Conservation (phyloP, 2,888 invertebrate genomes). For the Rotaria sp. region DNA sequence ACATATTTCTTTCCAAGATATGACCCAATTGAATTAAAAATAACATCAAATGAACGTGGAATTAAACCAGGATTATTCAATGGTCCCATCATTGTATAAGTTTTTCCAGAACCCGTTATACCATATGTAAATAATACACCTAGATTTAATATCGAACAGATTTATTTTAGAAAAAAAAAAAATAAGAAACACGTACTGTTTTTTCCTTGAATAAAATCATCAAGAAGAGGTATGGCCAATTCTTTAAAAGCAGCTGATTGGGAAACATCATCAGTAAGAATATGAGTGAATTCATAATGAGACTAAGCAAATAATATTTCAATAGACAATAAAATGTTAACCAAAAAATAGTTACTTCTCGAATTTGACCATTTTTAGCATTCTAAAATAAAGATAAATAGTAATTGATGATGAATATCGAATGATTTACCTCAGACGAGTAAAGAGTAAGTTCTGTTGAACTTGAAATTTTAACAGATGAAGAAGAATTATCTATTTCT, state of each 20-base stretch:
- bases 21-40: constrained; percentile 76
- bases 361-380: background rate
- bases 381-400: background rate
- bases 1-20: constrained; percentile 75
- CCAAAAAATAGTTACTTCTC: background rate
- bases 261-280: constrained; percentile 70
- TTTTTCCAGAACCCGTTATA: constrained; percentile 90
- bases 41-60: constrained; percentile 77
- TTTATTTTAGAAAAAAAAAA: background rate
- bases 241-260: constrained; percentile 78
- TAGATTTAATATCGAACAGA: background rate
- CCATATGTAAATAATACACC: constrained; percentile 84
- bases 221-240: constrained; percentile 76
- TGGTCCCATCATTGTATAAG: constrained; percentile 81
- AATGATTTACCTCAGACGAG: background rate
- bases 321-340: background rate
- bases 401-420: background rate
- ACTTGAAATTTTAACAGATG: background rate
- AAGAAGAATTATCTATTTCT: background rate
- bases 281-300: constrained; percentile 67
- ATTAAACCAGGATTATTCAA: constrained; percentile 72
- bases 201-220: constrained; percentile 73
- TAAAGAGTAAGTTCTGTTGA: constrained; percentile 6
- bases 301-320: constrained; percentile 45
- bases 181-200: constrained; percentile 62